Evolutionary conservation across 2,797 vertebrate genomes (phyloP).

Genomic region (Otolemur crassicaudatus): DNA sequence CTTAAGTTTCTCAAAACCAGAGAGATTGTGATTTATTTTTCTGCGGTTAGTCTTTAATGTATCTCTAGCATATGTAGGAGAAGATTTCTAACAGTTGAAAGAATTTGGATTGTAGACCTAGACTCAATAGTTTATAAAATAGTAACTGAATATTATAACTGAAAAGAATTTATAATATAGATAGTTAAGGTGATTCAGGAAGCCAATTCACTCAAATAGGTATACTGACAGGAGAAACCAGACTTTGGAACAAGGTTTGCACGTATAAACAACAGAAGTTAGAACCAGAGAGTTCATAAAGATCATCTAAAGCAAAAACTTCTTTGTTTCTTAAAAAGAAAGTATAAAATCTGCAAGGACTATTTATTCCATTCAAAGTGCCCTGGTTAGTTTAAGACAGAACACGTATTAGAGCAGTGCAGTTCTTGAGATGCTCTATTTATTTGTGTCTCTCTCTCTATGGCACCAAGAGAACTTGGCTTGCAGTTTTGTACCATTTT

Average conservation of each 20-base stretch:
- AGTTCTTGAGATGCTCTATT: background rate
- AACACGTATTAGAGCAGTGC: background rate
- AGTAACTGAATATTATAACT: background rate
- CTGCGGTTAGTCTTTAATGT: background rate
- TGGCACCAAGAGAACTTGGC: background rate
- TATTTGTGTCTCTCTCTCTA: background rate
- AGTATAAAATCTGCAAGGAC: background rate
- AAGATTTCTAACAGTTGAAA: conserved; percentile 1
- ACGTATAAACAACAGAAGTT: background rate
- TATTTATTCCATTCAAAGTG: background rate
- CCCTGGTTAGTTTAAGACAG: background rate
- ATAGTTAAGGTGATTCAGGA: background rate
- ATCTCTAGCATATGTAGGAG: background rate
- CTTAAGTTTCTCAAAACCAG: background rate
- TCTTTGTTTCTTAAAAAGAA: background rate
- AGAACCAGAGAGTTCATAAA: background rate
- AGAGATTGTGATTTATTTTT: background rate
- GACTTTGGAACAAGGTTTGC: background rate
- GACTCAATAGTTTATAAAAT: background rate
- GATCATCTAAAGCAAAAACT: background rate
- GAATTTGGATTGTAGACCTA: background rate
- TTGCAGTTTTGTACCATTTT: background rate
- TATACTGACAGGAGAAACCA: background rate
- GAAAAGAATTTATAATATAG: background rate
- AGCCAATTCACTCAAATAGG: background rate